Evolutionary conservation across 2,797 vertebrate genomes (phyloP).

Genomic region (Chloroceryle amazona): DNA sequence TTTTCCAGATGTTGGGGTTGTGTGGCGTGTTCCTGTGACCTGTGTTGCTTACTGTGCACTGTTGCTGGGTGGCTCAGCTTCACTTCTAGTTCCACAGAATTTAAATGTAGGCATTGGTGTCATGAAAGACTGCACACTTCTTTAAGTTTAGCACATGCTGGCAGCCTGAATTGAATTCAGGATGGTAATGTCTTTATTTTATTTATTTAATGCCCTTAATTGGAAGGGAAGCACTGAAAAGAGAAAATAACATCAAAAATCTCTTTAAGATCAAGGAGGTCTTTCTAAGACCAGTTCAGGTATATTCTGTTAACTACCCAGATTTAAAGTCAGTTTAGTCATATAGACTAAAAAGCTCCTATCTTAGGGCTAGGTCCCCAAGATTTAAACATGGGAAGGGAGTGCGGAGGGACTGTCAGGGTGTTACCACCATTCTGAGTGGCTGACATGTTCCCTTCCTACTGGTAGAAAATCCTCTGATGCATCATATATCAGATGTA

Average conservation of each 20-base stretch:
- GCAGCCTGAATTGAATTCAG: neutral
- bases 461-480: neutral
- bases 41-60: fast-evolving
- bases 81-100: neutral
- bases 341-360: neutral
- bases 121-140: neutral
- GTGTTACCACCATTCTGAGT: neutral
- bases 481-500: fast-evolving
- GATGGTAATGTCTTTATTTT: neutral
- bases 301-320: neutral
- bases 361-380: neutral
- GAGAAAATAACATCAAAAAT: neutral
- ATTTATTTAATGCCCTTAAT: neutral
- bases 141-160: neutral
- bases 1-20: neutral
- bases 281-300: neutral
- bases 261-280: neutral
- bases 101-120: neutral
- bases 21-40: neutral
- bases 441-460: neutral
- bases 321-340: neutral
- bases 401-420: neutral
- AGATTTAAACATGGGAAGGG: neutral
- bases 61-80: neutral
- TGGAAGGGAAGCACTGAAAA: neutral